phyloP scores from a whole-genome alignment of 2,797 vertebrate species.

The Nyctibius grandis region DNA sequence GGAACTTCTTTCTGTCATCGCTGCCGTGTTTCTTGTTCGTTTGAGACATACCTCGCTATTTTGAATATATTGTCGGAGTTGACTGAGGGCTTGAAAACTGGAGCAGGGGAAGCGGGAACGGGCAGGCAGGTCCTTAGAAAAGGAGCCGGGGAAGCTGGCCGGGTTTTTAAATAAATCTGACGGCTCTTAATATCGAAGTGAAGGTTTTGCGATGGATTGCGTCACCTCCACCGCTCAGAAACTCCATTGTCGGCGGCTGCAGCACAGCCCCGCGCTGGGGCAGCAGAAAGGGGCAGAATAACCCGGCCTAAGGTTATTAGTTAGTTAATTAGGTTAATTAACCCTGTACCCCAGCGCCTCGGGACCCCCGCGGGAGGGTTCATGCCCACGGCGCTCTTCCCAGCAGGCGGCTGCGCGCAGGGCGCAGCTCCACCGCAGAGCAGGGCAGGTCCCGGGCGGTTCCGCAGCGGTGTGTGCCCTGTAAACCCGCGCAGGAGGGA shows the following conservation, averaged over 20 bases:
- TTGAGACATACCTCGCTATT: neutral
- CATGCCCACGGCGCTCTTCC: accelerated
- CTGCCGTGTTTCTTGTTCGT: neutral
- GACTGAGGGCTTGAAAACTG: neutral
- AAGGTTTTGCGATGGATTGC: neutral
- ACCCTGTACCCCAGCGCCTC: neutral
- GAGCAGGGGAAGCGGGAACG: too few species aligned
- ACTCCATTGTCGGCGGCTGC: neutral
- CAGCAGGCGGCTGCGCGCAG: neutral
- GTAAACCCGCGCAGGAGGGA: neutral
- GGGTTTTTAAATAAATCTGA: neutral
- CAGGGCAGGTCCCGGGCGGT: accelerated
- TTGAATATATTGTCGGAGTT: neutral
- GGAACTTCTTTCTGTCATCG: neutral
- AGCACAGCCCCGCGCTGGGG: too few species aligned
- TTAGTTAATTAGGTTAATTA: too few species aligned
- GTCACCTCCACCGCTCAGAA: neutral
- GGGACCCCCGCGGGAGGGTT: neutral
- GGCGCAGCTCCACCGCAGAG: neutral
- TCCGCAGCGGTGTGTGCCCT: accelerated
- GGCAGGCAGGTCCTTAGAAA: neutral
- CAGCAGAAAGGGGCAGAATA: neutral
- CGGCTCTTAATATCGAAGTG: neutral
- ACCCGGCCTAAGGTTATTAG: accelerated
- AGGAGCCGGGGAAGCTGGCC: neutral